Evolutionary conservation across 2,113 vertebrate species (phyloP).

Genomic region (Eptesicus fuscus): DNA sequence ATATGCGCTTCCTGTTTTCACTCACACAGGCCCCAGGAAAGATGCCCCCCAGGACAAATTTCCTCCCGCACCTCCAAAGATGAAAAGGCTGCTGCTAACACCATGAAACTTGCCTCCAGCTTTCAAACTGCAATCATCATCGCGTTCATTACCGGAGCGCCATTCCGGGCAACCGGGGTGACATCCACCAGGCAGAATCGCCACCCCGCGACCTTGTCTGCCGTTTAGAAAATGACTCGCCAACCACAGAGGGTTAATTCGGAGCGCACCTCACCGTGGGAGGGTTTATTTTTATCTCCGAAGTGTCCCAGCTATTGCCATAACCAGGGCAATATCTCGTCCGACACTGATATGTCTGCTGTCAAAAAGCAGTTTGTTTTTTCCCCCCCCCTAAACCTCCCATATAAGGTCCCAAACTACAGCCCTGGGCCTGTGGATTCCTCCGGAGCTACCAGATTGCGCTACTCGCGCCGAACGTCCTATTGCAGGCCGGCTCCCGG

Average conservation of each 20-base stretch:
- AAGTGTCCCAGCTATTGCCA: not conserved
- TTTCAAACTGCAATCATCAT: slow-evolving; percentile 50
- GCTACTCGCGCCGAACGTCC: slow-evolving; percentile 63
- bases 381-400: not conserved
- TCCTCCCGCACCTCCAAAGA: slow-evolving; percentile 28
- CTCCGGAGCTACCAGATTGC: slow-evolving; percentile 70
- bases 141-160: slow-evolving; percentile 29
- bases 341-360: slow-evolving; percentile 22
- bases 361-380: not conserved
- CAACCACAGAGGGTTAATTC: slow-evolving; percentile 55
- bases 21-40: not conserved
- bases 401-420: slow-evolving; percentile 25
- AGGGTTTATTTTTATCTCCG: not conserved
- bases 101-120: slow-evolving; percentile 54
- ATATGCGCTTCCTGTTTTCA: not conserved
- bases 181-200: not conserved
- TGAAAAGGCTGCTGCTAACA: slow-evolving; percentile 40
- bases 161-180: slow-evolving; percentile 31
- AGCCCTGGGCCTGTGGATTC: not conserved
- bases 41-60: slow-evolving; percentile 3
- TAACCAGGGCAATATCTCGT: slow-evolving; percentile 38
- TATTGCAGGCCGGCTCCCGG: slow-evolving; percentile 40
- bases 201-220: not conserved
- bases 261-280: accelerated
- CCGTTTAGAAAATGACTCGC: slow-evolving; percentile 58